Evolutionary conservation across 2,888 invertebrate genomes (phyloP), one percentile per base, ranked within the genome.

Genomic region (Euphydryas editha): DNA sequence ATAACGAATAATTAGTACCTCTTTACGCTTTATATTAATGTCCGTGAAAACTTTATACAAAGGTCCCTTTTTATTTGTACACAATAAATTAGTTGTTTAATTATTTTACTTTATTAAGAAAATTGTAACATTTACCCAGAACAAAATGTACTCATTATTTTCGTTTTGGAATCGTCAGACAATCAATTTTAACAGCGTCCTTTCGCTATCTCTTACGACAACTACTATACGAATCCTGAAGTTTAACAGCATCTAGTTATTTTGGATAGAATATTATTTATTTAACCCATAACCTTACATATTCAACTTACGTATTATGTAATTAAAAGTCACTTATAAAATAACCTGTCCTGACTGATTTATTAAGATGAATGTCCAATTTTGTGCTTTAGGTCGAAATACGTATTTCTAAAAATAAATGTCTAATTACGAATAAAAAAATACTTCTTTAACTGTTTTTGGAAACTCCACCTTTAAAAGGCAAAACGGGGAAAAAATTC

Each of bases 31-130:
- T 44, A 1, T 42, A 42, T 49, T 13, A 24, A 21, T n/a, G 20
- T 13, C 15, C 15, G 21, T 2, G 21, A 21, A n/a, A 21, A 49
- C 21, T 21, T 6, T 21, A 20, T 21, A 21, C 8, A 47, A 20
- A 20, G n/a, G n/a, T 11, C 20, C 11, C 18, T 47, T 20, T 6
- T 47, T 47, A 21, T 20, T 20, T 20, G 10, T 5, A 20, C 20
- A 20, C 13, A 20, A 21, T 20, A 24, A 51, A 51, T 51, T 51
- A 15, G 21, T 1, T 21, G 24, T 24, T 30, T 24, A 49, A 49
- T 49, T 51, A 51, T 51, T 51, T 51, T 51, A 15, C 24, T 51
- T 51, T 51, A n/a, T n/a, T 5, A n/a, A 51, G 24, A 51, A 51
- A 15, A 21, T 15, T n/a, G 49, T 13, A 15, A 17, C 17, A 17